A percentile compares a stretch with the other conserved stretches of the same genome.
Conservation (phyloP, 2,113 vertebrate species). For the Rhineura floridana region DNA sequence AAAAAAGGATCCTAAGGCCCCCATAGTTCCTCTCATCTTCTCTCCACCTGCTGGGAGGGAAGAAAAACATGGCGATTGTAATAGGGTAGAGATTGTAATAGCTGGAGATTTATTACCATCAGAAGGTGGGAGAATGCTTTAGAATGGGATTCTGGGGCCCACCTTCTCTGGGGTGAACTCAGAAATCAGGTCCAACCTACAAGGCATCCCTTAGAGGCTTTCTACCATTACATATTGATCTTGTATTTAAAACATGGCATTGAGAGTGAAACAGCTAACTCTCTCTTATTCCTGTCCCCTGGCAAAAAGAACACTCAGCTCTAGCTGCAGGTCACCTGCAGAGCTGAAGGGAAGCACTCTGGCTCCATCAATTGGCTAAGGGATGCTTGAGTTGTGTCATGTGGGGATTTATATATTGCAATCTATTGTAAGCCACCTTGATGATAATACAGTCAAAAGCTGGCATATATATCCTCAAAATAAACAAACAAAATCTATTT, state of each 20-base stretch:
- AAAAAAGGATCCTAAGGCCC: not conserved
- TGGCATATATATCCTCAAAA: not conserved
- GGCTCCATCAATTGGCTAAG: not conserved
- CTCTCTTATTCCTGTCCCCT: not conserved
- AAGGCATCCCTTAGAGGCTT: not conserved
- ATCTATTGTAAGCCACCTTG: not conserved
- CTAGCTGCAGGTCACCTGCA: not conserved
- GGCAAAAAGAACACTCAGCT: not conserved
- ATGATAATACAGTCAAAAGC: not conserved
- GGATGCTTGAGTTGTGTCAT: not conserved
- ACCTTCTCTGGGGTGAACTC: not conserved
- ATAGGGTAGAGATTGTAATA: not conserved
- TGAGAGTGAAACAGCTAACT: not conserved
- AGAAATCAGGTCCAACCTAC: not conserved
- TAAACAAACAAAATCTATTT: too few species aligned
- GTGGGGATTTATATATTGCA: not conserved
- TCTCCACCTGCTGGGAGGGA: conserved; percentile 24
- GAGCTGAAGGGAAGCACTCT: not conserved
- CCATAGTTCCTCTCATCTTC: not conserved
- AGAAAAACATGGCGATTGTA: not conserved
- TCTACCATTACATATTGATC: not conserved
- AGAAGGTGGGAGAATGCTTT: not conserved
- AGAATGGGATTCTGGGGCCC: not conserved
- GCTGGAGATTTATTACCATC: conserved; percentile 12
- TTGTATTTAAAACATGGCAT: conserved; percentile 3